These are phyloP conservation scores for Amphibalanus amphitrite DNA, from an alignment of 1,140 invertebrate species.

Conservation along the genomic window DNA sequence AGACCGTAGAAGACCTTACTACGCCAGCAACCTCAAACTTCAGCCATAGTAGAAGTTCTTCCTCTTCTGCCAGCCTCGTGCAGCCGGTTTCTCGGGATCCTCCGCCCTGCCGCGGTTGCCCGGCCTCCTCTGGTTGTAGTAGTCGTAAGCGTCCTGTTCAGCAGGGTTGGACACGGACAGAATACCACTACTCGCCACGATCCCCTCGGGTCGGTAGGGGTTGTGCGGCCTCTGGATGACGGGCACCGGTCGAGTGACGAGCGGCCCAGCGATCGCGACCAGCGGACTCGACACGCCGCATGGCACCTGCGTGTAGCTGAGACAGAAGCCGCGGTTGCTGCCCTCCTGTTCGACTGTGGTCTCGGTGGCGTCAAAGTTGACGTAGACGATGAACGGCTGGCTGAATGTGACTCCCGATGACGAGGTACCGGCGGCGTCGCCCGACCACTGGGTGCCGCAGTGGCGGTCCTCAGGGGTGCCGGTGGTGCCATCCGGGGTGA, in stretches of 20 bases:
- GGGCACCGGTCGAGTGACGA: neutral
- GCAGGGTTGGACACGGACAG: neutral
- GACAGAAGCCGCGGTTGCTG: neutral
- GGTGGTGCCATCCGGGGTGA: neutral
- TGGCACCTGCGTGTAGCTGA: neutral
- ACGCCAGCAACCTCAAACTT: no score
- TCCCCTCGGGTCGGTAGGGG: neutral
- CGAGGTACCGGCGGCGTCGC: neutral
- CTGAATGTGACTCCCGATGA: neutral
- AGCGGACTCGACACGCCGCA: neutral
- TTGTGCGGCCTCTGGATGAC: neutral
- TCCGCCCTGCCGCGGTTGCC: neutral
- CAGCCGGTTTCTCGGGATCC: neutral
- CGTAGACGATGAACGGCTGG: neutral
- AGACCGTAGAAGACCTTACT: no score
- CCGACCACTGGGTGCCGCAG: slow-evolving; percentile 5
- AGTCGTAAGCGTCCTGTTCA: neutral
- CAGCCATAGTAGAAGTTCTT: neutral
- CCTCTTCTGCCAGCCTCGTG: neutral
- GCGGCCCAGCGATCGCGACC: neutral
- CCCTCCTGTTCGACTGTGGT: neutral
- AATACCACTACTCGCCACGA: neutral
- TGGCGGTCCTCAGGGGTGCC: neutral
- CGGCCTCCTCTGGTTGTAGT: neutral
- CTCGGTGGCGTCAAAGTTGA: neutral